A percentile compares a stretch with the other conserved stretches of the same genome.
Evolutionary conservation across 1,140 invertebrate genomes (phyloP).

Genomic region (Drosophila saltans): DNA sequence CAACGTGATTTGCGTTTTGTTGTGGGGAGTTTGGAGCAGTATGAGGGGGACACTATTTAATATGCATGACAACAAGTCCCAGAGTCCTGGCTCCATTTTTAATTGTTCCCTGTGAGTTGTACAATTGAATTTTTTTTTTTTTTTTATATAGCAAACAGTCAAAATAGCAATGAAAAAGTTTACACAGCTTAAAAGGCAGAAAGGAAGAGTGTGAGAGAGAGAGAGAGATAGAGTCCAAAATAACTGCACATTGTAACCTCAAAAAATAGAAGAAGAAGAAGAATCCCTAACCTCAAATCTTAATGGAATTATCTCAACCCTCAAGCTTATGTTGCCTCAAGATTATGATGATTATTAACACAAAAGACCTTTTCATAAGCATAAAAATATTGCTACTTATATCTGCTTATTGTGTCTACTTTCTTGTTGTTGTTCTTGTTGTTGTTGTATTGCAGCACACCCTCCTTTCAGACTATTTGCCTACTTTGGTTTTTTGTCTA

Average conservation of each 20-base stretch:
- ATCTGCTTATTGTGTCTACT: constrained; percentile 22
- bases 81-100: constrained; percentile 55
- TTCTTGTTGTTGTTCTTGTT: neutral
- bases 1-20: constrained; percentile 57
- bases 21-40: neutral
- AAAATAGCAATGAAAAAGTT: too few species aligned
- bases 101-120: constrained; percentile 57
- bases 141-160: constrained; percentile 47
- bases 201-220: constrained; percentile 21
- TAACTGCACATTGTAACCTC: neutral
- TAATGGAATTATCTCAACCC: constrained; percentile 60
- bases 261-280: constrained; percentile 36
- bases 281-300: constrained; percentile 59
- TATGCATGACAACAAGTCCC: constrained; percentile 65
- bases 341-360: constrained; percentile 74
- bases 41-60: constrained; percentile 47
- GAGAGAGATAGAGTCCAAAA: constrained; percentile 20
- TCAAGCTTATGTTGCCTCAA: constrained; percentile 61
- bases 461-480: neutral
- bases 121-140: constrained; percentile 66
- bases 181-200: neutral
- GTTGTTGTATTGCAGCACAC: neutral
- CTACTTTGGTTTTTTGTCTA: constrained; percentile 2
- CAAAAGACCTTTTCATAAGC: constrained; percentile 68
- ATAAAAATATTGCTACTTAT: constrained; percentile 66